Base-by-base conservation (phyloP, 1,140 invertebrate genomes). In the Druon quercuslanigerum region DNA sequence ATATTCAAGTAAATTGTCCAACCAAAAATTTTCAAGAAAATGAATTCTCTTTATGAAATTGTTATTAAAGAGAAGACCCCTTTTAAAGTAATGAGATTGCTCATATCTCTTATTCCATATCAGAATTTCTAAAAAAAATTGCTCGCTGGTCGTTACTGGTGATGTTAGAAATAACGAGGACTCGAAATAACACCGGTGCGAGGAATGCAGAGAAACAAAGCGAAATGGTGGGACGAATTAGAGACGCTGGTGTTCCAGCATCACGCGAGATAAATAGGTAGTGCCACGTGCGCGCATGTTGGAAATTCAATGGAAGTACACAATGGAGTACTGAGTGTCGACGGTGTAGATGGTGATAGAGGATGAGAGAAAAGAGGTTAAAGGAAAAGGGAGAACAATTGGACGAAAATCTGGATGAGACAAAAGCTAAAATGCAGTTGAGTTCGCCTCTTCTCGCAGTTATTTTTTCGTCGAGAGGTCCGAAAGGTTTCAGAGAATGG, bases 341-440 rank as follows among this genome's bases (percentile, higher is more conserved):
- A 66, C 60, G 40, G 60, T 66, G 25, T 33, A 66, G 25, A 66
- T 40, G 14, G 60, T n/a, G 60, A 66, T 25, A 66, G 60, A 40
- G 60, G 60, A 66, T 66, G 25, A 25, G 14, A 13, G 60, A 66
- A 66, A 66, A 66, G 60, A 66, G 60, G 60, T 66, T 66, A 25
- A 66, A 66, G 25, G 40, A 33, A 66, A 66, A 66, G 60, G 25
- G 25, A 66, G 60, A 66, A 66, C 60, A 66, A 66, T 66, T 33
- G 60, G 20, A 66, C 60, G 60, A 66, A 66, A 66, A 66, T 66
- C 60, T 66, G 60, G 60, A 66, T 66, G 60, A 66, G 60, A 66
- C 60, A 66, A 66, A 40, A n/a, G 60, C 60, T 46, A 2, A 46
- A 25, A 57, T 57, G 19, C 8, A 46, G 40, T 46, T 46, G 40